Conservation (phyloP, 2,113 vertebrate genomes). For the Merops nubicus region DNA sequence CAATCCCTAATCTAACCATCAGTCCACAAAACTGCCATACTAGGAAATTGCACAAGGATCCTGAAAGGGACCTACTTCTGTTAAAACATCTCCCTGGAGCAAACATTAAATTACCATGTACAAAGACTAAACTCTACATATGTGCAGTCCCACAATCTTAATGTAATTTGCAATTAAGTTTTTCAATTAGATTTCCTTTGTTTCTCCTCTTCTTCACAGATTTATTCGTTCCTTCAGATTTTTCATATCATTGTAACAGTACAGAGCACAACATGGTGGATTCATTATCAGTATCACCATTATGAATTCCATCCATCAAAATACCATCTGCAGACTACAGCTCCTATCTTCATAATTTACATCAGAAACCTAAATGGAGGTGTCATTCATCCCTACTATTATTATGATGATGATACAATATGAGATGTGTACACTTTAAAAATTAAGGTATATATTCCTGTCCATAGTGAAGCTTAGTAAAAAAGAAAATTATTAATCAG, state of each 20-base stretch:
- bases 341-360: conserved; percentile 56
- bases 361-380: conserved; percentile 54
- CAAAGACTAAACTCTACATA: not conserved
- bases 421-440: conserved; percentile 36
- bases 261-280: conserved; percentile 35
- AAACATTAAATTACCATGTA: not conserved
- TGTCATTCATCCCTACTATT: conserved; percentile 55
- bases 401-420: conserved; percentile 43
- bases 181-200: not conserved
- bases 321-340: conserved; percentile 16
- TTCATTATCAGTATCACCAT: conserved; percentile 32
- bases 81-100: not conserved
- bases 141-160: not conserved
- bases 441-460: conserved; percentile 51
- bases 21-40: not conserved
- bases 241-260: conserved; percentile 1
- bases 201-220: not conserved
- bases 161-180: not conserved
- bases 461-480: conserved; percentile 7
- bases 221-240: not conserved
- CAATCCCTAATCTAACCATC: not conserved
- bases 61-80: not conserved
- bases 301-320: conserved; percentile 36
- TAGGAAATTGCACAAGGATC: not conserved
- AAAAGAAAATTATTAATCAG: conserved; percentile 58